Base-by-base conservation (phyloP, 2,888 invertebrate genomes). In the Plebejus anna region DNA sequence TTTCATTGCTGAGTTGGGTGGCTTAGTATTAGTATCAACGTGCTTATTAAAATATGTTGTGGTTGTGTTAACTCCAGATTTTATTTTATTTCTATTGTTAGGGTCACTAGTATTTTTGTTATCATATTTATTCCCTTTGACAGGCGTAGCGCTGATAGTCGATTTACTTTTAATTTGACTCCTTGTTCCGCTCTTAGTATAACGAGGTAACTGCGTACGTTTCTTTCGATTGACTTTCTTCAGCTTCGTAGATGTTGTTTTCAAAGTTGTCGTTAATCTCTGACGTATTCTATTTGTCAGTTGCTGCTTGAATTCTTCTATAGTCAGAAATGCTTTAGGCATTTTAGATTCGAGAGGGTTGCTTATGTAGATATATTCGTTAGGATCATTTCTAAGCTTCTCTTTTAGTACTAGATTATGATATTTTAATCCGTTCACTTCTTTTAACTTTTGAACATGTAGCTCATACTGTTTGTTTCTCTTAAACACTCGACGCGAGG, bases 271-370 rank as follows among this genome's bases (percentile, higher is more conserved):
- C 16, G 81, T 38, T 71, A 81, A 81, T 1, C 81, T 78, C 77
- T 84, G 82, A 6, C 77, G 77, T 75, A 82, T 79, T 78, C 87
- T 83, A 7, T 84, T 79, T 0, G 80, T 79, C 51, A 93, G 76
- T 5, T 82, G 78, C 11, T 82, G 79, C 80, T 89, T 91, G 76
- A 92, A 92, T 79, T 90, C 87, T 61, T 88, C 84, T 61, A 86
- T 47, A 5, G 87, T 84, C 11, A 92, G 76, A 79, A 82, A 92
- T 0, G 92, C 81, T 4, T 89, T 83, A 0, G 92, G 89, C 76
- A 90, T 75, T 79, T 85, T 84, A 0, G 91, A 85, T 85, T 93
- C 93, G 0, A 93, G 85, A 0, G 93, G 93, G 76, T 93, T 93
- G 72, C 86, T 86, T 55, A 93, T 88, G 75, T 92, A 93, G 59